A percentile compares a stretch with the other conserved stretches of the same genome.
These are phyloP conservation scores for Luperina testacea DNA, from an alignment of 2,888 invertebrate genomes.

Conservation along the genomic window DNA sequence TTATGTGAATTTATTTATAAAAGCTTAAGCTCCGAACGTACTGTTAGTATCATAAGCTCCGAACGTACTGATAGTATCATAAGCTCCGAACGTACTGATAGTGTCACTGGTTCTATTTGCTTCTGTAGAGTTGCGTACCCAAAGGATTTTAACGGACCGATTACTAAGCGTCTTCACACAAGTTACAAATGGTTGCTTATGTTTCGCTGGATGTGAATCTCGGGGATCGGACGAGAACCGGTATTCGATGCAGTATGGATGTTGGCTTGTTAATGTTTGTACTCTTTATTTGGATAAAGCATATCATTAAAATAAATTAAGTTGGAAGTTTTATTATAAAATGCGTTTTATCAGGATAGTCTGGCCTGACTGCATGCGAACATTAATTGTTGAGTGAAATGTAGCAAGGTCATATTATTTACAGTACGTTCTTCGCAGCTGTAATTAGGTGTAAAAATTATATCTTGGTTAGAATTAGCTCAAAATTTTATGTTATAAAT, in stretches of 20 bases:
- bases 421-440: conserved; percentile 33
- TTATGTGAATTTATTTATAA: conserved; percentile 14
- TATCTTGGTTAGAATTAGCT: conserved; percentile 55
- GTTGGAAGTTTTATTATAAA: background rate
- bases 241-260: background rate
- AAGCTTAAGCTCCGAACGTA: conserved; percentile 14
- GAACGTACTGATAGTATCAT: conserved; percentile 13
- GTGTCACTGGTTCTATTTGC: background rate
- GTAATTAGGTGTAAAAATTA: conserved; percentile 38
- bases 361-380: conserved; percentile 27
- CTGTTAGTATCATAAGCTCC: background rate
- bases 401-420: conserved; percentile 3
- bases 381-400: background rate
- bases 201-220: background rate
- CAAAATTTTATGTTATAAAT: conserved; percentile 36
- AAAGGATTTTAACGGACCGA: background rate
- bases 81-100: too few relatives aligned
- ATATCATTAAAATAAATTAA: background rate
- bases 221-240: background rate
- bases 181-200: background rate
- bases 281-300: background rate
- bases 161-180: background rate
- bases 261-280: background rate
- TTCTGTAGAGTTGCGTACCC: background rate
- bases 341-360: conserved; percentile 1